These are phyloP conservation scores for Eolophus roseicapilla DNA, from an alignment of 2,113 vertebrate genomes.

Conservation along the genomic window DNA sequence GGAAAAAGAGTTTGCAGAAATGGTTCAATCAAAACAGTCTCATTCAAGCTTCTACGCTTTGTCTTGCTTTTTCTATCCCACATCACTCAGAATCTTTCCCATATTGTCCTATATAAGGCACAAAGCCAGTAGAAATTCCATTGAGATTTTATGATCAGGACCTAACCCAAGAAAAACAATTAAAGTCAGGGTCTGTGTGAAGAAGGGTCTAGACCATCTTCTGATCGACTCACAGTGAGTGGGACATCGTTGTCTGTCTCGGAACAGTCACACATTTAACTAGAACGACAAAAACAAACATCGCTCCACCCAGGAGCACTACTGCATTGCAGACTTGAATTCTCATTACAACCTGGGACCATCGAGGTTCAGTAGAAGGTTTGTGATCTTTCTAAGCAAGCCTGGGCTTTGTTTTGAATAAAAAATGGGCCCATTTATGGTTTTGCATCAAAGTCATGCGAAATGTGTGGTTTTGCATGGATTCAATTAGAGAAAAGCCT, in stretches of 20 bases:
- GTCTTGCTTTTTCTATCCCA: background rate
- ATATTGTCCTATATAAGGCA: background rate
- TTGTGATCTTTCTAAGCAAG: constrained; percentile 36
- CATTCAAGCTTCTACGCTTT: background rate
- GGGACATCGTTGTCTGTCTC: background rate
- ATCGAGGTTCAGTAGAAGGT: constrained; percentile 32
- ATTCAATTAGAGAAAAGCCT: constrained; percentile 57
- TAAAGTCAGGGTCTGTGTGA: background rate
- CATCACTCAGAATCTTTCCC: background rate
- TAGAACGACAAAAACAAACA: background rate
- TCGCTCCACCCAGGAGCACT: background rate
- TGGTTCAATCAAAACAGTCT: background rate
- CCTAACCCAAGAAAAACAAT: background rate
- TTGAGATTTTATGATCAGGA: background rate
- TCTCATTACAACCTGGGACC: constrained; percentile 5
- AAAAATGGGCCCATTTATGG: constrained; percentile 50
- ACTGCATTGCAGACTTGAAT: background rate
- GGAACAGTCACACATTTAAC: background rate
- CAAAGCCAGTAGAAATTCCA: background rate
- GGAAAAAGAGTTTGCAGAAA: background rate
- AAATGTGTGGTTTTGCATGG: constrained; percentile 60
- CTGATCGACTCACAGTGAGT: background rate
- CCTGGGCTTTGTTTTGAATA: constrained; percentile 39
- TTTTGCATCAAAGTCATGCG: constrained; percentile 61
- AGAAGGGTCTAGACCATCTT: background rate